Conservation (phyloP, 2,888 invertebrate species). For the Drosophila flavopinicola region DNA sequence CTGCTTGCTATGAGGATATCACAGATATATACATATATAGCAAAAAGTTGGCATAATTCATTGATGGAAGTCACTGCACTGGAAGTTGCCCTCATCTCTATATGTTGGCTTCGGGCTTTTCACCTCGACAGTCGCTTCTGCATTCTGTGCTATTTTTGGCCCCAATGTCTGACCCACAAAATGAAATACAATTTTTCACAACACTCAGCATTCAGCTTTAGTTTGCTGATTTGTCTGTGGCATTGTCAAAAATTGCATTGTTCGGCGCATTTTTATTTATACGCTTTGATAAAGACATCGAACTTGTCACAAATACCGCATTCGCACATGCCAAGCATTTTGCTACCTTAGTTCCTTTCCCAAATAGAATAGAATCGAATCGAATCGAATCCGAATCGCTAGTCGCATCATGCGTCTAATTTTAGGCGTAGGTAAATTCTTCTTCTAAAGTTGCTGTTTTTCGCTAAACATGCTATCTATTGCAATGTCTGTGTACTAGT, state of each 20-base stretch:
- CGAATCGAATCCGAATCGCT: background rate
- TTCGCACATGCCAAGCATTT: conserved; percentile 65
- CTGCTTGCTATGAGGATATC: conserved; percentile 92
- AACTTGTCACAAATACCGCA: conserved; percentile 80
- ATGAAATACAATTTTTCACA: conserved; percentile 48
- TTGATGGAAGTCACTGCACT: conserved; percentile 14
- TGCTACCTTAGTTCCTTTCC: conserved; percentile 32
- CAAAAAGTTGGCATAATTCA: background rate
- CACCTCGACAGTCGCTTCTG: conserved; percentile 52
- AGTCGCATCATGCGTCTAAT: conserved; percentile 74
- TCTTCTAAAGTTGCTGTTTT: conserved; percentile 1
- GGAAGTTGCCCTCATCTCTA: conserved; percentile 52
- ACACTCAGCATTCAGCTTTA: conserved; percentile 57
- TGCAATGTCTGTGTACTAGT: background rate
- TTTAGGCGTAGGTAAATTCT: conserved; percentile 64
- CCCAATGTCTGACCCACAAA: conserved; percentile 76
- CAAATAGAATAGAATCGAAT: background rate
- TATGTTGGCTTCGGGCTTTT: conserved; percentile 20
- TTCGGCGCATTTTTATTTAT: conserved; percentile 56
- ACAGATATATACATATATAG: background rate
- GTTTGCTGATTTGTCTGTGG: conserved; percentile 47
- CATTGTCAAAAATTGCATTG: conserved; percentile 71
- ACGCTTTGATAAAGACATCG: conserved; percentile 79
- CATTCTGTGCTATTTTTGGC: conserved; percentile 67
- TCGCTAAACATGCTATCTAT: conserved; percentile 9